phyloP scores from a whole-genome alignment of 2,797 vertebrate genomes.

The Sarcoramphus papa region DNA sequence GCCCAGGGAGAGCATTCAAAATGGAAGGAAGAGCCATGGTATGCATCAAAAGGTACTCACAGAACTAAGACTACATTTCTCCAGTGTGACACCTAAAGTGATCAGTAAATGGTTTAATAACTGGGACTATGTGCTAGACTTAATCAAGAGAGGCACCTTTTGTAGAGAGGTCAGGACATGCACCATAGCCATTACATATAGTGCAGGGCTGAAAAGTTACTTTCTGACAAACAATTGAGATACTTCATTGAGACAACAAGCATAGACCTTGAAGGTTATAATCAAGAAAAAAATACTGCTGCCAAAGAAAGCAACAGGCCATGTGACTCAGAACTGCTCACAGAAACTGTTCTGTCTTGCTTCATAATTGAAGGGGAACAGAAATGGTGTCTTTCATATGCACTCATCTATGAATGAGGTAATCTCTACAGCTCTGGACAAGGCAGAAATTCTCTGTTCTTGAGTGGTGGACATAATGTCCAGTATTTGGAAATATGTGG shows the following conservation, averaged over 20 bases:
- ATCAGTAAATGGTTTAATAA: not conserved
- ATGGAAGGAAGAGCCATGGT: fast-evolving
- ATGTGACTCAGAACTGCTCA: not conserved
- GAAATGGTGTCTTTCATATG: not conserved
- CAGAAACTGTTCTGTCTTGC: not conserved
- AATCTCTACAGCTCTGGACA: not conserved
- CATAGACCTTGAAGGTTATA: not conserved
- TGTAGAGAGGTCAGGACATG: not conserved
- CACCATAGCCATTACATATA: not conserved
- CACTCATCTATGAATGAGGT: not conserved
- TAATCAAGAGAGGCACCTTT: not conserved
- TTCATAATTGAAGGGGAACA: not conserved
- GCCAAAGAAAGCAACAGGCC: not conserved
- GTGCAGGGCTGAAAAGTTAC: not conserved
- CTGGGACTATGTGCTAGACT: not conserved
- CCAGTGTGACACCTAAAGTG: not conserved
- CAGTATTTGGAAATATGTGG: not conserved
- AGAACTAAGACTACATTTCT: not conserved
- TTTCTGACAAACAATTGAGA: not conserved
- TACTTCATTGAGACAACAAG: not conserved
- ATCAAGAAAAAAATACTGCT: not conserved
- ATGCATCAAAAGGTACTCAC: not conserved
- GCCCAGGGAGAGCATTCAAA: not conserved
- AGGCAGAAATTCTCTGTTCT: not conserved
- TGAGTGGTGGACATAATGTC: not conserved